These are phyloP conservation scores for Bujurquina vittata DNA, from an alignment of 2,113 vertebrate species.

Conservation along the genomic window DNA sequence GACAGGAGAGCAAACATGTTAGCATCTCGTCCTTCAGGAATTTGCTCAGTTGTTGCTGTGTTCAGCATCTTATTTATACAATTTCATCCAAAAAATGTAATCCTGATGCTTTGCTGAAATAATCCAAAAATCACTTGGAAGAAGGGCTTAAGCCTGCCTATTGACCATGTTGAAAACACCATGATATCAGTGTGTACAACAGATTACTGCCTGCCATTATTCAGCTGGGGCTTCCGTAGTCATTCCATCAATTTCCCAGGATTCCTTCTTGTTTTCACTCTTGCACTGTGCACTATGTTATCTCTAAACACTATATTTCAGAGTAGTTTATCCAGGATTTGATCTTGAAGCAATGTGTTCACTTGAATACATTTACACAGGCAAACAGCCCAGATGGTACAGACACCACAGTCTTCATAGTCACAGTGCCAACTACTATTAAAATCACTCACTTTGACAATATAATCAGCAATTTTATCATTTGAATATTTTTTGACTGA, in stretches of 20 bases:
- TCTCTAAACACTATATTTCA: not conserved
- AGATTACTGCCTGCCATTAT: constrained; percentile 13
- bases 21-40: constrained; percentile 40
- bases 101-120: constrained; percentile 60
- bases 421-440: not conserved
- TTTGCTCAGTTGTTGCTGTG: not conserved
- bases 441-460: not conserved
- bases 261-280: not conserved
- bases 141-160: constrained; percentile 46
- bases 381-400: not conserved
- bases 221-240: not conserved
- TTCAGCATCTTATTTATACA: constrained; percentile 35
- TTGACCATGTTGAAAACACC: constrained; percentile 2
- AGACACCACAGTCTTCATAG: not conserved
- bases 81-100: constrained; percentile 58
- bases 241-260: not conserved
- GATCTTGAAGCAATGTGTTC: not conserved
- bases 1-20: constrained; percentile 31
- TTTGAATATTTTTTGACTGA: not conserved
- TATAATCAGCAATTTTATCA: not conserved
- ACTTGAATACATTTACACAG: not conserved
- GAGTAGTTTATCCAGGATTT: not conserved
- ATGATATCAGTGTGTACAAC: constrained; percentile 22
- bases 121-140: constrained; percentile 58
- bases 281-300: not conserved